These are phyloP conservation scores for Falco concolor DNA, from an alignment of 2,797 vertebrate species.

Conservation along the genomic window DNA sequence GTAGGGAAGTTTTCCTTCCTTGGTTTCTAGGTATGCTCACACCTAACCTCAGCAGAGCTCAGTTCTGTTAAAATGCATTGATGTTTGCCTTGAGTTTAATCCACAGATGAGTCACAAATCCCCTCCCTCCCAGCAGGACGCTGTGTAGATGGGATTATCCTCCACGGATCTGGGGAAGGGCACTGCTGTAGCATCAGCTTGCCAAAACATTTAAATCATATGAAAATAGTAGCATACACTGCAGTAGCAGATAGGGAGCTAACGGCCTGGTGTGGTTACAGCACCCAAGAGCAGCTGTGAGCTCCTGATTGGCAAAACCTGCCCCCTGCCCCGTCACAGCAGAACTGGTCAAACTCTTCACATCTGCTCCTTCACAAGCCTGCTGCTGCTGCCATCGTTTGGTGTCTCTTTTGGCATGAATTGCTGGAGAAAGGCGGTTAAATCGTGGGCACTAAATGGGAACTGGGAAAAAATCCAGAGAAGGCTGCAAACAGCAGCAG, in stretches of 20 bases:
- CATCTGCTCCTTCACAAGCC: not conserved
- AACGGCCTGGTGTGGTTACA: not conserved
- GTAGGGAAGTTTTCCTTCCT: not conserved
- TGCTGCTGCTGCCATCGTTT: not conserved
- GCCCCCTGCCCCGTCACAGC: not conserved
- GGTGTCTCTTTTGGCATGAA: not conserved
- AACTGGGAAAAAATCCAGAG: not conserved
- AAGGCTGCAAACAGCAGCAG: not conserved
- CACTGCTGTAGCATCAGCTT: not conserved
- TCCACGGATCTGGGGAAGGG: not conserved
- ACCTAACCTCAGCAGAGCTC: not conserved
- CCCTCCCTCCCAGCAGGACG: not conserved
- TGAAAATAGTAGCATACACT: not conserved
- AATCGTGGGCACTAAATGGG: fast-evolving
- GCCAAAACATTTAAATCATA: not conserved
- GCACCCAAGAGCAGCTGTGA: not conserved
- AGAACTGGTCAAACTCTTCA: not conserved
- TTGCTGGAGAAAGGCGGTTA: not conserved
- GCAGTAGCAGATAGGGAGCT: not conserved
- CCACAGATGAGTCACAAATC: not conserved
- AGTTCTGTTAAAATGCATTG: not conserved
- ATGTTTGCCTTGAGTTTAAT: not conserved
- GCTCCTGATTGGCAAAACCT: not conserved
- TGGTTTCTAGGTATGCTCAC: not conserved
- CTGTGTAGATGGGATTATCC: not conserved